phyloP scores from a whole-genome alignment of 2,888 invertebrate genomes.

The Mimachlamys varia region DNA sequence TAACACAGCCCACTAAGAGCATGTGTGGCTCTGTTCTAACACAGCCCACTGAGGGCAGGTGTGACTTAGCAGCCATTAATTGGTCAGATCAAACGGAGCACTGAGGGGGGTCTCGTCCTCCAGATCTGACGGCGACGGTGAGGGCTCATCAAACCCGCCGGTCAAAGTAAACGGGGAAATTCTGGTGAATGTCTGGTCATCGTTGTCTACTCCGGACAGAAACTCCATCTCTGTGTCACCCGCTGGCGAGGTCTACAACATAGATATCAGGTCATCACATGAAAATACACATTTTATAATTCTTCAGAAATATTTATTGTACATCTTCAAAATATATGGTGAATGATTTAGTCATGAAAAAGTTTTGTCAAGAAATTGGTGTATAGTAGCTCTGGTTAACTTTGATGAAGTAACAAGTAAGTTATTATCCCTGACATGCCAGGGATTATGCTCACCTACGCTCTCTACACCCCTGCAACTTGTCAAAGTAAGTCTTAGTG shows the following conservation, averaged over 20 bases:
- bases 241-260: slow-evolving; percentile 61
- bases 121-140: slow-evolving; percentile 71
- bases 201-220: slow-evolving; percentile 70
- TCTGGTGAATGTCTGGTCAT: slow-evolving; percentile 54
- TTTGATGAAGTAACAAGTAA: no score
- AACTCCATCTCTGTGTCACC: slow-evolving; percentile 73
- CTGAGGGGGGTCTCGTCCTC: slow-evolving; percentile 63
- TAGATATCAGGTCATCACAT: neutral
- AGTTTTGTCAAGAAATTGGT: no score
- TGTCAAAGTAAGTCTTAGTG: no score
- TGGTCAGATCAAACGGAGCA: slow-evolving; percentile 46
- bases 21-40: neutral
- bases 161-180: slow-evolving; percentile 76
- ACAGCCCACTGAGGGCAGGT: neutral
- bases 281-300: neutral
- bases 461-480: no score
- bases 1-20: no score
- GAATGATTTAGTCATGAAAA: no score
- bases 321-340: neutral
- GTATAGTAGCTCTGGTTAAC: no score
- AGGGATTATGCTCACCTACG: no score
- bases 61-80: neutral
- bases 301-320: no score
- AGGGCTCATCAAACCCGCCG: slow-evolving; percentile 73
- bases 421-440: no score